Evolutionary conservation across 2,113 vertebrate species (phyloP).

Genomic region (Dasypus novemcinctus): DNA sequence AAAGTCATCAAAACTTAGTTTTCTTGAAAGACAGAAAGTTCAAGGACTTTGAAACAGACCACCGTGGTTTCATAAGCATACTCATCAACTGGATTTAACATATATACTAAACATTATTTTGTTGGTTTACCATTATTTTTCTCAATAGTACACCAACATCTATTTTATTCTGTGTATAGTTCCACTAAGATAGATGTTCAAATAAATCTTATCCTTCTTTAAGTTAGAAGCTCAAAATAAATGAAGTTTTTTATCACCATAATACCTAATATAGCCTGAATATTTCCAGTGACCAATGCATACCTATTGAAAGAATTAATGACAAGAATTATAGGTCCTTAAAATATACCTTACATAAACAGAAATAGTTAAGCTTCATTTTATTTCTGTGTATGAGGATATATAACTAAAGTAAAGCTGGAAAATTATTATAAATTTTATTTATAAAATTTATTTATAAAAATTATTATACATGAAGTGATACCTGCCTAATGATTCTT

Average conservation of each 20-base stretch:
- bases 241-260: not conserved
- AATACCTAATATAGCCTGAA: not conserved
- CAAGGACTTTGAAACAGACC: not conserved
- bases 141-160: not conserved
- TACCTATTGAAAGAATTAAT: not conserved
- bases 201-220: not conserved
- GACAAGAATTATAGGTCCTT: not conserved
- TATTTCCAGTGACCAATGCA: not conserved
- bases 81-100: not conserved
- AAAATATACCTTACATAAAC: not conserved
- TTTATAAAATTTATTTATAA: too few species aligned
- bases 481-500: fast-evolving
- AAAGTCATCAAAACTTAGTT: not conserved
- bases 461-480: too few species aligned
- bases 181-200: not conserved
- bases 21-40: slow-evolving; percentile 11
- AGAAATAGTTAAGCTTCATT: not conserved
- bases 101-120: not conserved
- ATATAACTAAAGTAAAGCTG: not conserved
- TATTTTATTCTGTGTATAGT: not conserved
- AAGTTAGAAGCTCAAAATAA: not conserved
- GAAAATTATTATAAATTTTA: not conserved
- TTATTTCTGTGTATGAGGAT: not conserved
- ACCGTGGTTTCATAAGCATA: not conserved
- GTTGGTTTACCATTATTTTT: not conserved